Percentiles rank a stretch among this genome's conserved stretches.
phyloP scores from a whole-genome alignment of 2,888 invertebrate genomes.

The Calliopum simillimum region DNA sequence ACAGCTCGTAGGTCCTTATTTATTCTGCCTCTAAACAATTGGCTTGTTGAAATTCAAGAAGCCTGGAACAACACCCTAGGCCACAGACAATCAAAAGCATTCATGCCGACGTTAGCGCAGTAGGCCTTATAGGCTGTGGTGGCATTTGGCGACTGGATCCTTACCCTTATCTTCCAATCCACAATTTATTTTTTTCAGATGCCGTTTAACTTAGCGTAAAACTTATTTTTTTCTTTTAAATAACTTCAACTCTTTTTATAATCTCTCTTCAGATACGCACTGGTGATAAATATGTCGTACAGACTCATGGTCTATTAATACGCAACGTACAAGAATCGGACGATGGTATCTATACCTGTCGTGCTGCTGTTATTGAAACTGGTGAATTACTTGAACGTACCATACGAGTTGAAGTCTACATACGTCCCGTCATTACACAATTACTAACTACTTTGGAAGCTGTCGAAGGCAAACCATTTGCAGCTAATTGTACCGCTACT shows the following conservation, averaged over 20 bases:
- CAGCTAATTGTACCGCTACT: conserved; percentile 80
- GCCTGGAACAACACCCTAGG: too few species aligned
- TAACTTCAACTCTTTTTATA: neutral
- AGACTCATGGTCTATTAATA: conserved; percentile 81
- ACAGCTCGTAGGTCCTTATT: too few species aligned
- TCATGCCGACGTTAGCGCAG: too few species aligned
- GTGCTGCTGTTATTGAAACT: conserved; percentile 85
- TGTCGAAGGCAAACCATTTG: conserved; percentile 83
- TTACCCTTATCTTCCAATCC: too few species aligned
- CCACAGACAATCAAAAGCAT: too few species aligned
- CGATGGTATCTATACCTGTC: conserved; percentile 87
- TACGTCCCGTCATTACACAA: conserved; percentile 78
- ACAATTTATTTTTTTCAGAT: too few species aligned
- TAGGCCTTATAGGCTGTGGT: too few species aligned
- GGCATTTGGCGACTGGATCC: too few species aligned
- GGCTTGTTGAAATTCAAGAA: too few species aligned
- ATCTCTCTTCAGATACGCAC: conserved; percentile 71
- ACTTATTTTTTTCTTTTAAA: too few species aligned
- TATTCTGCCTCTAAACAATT: too few species aligned
- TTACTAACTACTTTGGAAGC: conserved; percentile 75
- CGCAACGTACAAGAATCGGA: conserved; percentile 83
- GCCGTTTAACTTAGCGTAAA: too few species aligned
- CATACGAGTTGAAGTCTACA: conserved; percentile 85
- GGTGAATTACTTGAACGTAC: conserved; percentile 82
- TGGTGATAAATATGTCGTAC: conserved; percentile 79